A percentile compares a stretch with the other conserved stretches of the same genome.
Evolutionary conservation across 2,113 vertebrate genomes (phyloP).

Genomic region (Melospiza melodia): DNA sequence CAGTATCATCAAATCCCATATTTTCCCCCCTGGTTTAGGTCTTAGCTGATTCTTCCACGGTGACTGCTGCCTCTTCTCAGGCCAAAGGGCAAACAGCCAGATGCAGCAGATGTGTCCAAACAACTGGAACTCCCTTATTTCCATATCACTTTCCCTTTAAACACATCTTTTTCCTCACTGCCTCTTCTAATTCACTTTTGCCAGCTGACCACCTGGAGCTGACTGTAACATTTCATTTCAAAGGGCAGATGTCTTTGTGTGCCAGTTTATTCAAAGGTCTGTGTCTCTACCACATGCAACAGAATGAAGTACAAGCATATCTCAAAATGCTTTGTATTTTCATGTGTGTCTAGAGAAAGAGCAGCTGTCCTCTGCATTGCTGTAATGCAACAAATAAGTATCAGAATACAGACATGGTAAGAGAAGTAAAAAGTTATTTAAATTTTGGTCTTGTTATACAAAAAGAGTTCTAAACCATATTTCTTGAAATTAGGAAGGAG

Average conservation of each 20-base stretch:
- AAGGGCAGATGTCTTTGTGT: background rate
- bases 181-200: background rate
- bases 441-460: background rate
- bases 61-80: background rate
- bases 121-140: background rate
- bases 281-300: background rate
- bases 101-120: background rate
- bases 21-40: background rate
- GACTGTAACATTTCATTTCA: background rate
- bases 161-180: background rate
- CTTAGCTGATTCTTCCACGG: background rate
- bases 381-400: background rate
- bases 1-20: background rate
- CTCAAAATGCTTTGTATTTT: background rate
- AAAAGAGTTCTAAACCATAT: background rate
- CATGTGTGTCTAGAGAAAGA: background rate
- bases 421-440: background rate
- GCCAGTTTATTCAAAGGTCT: background rate
- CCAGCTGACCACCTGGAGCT: background rate
- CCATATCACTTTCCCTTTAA: background rate
- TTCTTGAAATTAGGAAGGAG: background rate
- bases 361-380: background rate
- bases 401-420: background rate
- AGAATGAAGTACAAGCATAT: background rate
- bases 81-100: background rate